Evolutionary conservation across 1,140 invertebrate species (phyloP).

Genomic region (Camponotus vicinus): DNA sequence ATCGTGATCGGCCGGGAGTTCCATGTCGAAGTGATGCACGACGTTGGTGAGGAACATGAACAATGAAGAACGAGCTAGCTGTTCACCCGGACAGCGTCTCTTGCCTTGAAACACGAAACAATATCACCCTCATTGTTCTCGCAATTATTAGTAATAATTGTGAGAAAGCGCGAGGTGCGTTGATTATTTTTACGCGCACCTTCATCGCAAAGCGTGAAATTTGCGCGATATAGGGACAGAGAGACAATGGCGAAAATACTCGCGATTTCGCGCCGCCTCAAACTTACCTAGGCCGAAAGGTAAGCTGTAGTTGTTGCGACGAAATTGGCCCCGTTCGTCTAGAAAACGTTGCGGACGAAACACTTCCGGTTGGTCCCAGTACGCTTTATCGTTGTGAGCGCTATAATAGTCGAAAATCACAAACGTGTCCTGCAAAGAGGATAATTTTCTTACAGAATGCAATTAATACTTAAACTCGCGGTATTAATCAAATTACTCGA

Average conservation of each 20-base stretch:
- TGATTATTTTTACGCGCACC: slow-evolving; percentile 15
- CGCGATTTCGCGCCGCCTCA: not conserved
- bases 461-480: not conserved
- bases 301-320: slow-evolving; percentile 88
- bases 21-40: slow-evolving; percentile 86
- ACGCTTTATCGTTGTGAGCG: slow-evolving; percentile 88
- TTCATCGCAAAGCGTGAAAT: not conserved
- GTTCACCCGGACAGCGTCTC: slow-evolving; percentile 89
- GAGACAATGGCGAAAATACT: not conserved
- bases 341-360: slow-evolving; percentile 92
- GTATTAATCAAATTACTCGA: not conserved
- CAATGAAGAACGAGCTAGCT: slow-evolving; percentile 86
- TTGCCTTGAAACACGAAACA: slow-evolving; percentile 85
- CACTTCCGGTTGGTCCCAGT: slow-evolving; percentile 90
- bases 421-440: slow-evolving; percentile 87
- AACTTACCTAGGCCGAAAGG: slow-evolving; percentile 90
- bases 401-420: slow-evolving; percentile 90
- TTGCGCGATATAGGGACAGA: not conserved
- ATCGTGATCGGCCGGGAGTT: slow-evolving; percentile 75
- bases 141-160: slow-evolving; percentile 10
- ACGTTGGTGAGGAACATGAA: slow-evolving; percentile 87
- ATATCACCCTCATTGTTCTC: not conserved
- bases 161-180: not conserved
- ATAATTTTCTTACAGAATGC: not conserved
- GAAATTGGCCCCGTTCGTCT: slow-evolving; percentile 87